Conservation (phyloP, 2,113 vertebrate species). For the Hemibagrus wyckioides region DNA sequence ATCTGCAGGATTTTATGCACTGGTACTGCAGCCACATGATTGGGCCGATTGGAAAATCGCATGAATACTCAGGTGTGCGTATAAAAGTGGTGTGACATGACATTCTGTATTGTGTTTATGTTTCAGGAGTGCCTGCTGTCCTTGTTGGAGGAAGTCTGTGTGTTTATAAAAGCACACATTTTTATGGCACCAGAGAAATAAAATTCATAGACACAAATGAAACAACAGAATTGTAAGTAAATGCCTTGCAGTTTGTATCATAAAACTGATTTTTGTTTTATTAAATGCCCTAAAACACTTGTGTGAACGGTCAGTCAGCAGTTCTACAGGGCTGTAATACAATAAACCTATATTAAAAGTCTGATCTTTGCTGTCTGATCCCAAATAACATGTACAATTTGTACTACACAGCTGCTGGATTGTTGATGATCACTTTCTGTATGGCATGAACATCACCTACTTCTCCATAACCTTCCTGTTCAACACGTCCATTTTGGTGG, state of each 20-base stretch:
- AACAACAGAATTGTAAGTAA: slow-evolving; percentile 60
- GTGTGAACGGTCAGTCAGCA: neutral
- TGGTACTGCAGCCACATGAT: neutral
- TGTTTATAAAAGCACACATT: slow-evolving; percentile 44
- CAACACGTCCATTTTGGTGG: slow-evolving; percentile 77
- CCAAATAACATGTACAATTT: neutral
- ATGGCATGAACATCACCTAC: slow-evolving; percentile 77
- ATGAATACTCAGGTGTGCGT: neutral
- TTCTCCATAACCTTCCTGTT: slow-evolving; percentile 81
- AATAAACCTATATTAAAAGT: neutral
- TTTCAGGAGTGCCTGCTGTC: slow-evolving; percentile 63
- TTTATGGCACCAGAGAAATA: slow-evolving; percentile 57
- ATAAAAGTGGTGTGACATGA: neutral
- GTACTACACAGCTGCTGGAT: slow-evolving; percentile 82
- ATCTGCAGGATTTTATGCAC: neutral
- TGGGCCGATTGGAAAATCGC: neutral
- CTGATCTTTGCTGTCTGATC: neutral
- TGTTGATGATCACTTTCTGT: slow-evolving; percentile 70
- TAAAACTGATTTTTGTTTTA: neutral
- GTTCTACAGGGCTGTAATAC: neutral
- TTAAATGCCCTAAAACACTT: neutral
- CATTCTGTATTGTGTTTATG: neutral
- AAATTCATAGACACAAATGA: slow-evolving; percentile 44
- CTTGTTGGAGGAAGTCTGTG: slow-evolving; percentile 55
- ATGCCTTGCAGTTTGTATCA: neutral